These are phyloP conservation scores for Campoletis raptor DNA, from an alignment of 2,888 invertebrate species.

Conservation along the genomic window DNA sequence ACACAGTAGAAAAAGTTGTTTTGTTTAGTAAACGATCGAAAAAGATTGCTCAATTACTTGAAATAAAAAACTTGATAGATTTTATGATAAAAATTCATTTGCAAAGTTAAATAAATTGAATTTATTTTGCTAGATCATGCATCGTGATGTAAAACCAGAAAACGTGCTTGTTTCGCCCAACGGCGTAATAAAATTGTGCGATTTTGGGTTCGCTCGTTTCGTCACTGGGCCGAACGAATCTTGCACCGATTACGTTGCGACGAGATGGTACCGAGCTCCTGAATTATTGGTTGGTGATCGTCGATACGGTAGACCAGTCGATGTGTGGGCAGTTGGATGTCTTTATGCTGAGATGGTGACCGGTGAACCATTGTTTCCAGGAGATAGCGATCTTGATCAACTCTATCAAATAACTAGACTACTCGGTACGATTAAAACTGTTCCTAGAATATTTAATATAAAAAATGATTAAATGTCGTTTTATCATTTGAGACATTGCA, in stretches of 20 bases:
- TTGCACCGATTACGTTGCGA: constrained; percentile 96
- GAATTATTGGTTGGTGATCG: constrained; percentile 94
- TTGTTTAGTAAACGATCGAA: not conserved
- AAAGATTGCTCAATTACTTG: not conserved
- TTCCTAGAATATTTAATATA: not conserved
- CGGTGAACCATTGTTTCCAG: constrained; percentile 94
- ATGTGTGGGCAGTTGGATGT: constrained; percentile 96
- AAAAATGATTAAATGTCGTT: not conserved
- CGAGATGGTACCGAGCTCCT: constrained; percentile 95
- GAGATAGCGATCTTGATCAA: constrained; percentile 96
- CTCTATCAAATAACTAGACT: constrained; percentile 92
- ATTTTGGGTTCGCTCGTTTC: constrained; percentile 94
- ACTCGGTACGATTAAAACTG: constrained; percentile 86
- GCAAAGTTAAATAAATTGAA: not conserved
- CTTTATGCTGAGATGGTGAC: constrained; percentile 94
- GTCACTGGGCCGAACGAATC: constrained; percentile 91
- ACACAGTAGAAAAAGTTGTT: not conserved
- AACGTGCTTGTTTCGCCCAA: constrained; percentile 93
- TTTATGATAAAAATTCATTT: not conserved
- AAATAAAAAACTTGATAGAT: not conserved
- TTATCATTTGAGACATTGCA: not conserved
- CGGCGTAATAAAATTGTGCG: constrained; percentile 95
- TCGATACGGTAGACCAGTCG: constrained; percentile 90
- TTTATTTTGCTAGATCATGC: constrained; percentile 89
- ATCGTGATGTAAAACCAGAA: constrained; percentile 95